Evolutionary conservation across 2,888 invertebrate species (phyloP), one percentile per base, ranked within the genome.

Genomic region (Volucella inflata): DNA sequence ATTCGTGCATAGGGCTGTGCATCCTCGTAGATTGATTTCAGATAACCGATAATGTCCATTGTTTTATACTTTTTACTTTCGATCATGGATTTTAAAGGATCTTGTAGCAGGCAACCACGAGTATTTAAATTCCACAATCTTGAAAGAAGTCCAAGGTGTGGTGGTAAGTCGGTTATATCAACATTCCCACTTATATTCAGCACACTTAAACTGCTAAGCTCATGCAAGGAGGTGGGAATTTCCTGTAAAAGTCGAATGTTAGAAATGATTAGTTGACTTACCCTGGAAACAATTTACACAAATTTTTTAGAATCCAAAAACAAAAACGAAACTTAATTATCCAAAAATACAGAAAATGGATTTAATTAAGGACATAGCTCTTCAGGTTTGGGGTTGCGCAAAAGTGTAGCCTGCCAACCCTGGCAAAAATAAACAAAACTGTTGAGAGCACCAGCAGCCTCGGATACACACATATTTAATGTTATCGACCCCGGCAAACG

Each of bases 41-140:
- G 94, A 91, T 99, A 99, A 0, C 94, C 93, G 59, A 99, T 95
- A 30, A 97, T 95, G 91, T 99, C 99, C 95, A 97, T 97, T 0
- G 99, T 98, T 93, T 98, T 98, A 91, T 97, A 98, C 88, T 97
- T 96, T 89, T 98, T 98, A 78, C 96, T 95, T 64, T 96, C 96
- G 80, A 99, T 96, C 97, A 98, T 98, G 0, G 96, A 95, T 84
- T 95, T 95, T 0, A 98, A 92, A 0, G 98, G 98, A 90, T 98
- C 98, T 89, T 95, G 95, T 11, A 98, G 93, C 36, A 95, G 94
- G 90, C 99, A 99, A 2, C 98, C 98, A 53, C 96, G 94, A 2
- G 98, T 96, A 92, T 97, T 98, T 48, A 99, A 93, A 93, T 98
- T 99, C 99, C 99, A 99, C 48, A 99, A 93, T n/a, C 98, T 95